Evolutionary conservation across 1,140 invertebrate genomes (phyloP), one percentile per base, ranked within the genome.

Genomic region (Spodoptera litura): DNA sequence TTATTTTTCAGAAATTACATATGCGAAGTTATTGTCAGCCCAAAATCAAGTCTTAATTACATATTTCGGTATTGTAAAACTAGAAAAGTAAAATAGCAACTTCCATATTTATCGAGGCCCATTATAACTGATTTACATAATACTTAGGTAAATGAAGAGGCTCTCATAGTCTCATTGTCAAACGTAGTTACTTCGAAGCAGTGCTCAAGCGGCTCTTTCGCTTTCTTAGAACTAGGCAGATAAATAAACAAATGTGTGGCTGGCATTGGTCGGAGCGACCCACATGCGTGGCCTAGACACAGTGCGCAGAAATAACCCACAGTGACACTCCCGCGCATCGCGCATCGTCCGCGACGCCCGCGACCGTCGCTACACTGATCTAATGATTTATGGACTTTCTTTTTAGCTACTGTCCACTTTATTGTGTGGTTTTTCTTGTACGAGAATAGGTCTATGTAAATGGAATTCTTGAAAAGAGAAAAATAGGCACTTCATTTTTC

Each of bases 271-370:
- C 38, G 55, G 44, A 20, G 27, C 77, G 77, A 72, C 77, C 76
- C 55, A 78, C 53, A 71, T 61, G 27, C 76, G 58, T 59, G 81
- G 82, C 82, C 82, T 83, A 83, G 82, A 83, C 82, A 83, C 75
- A 73, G 20, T 38, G 73, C 75, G 75, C 73, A 79, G 66, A 79
- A 68, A 68, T 79, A 74, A 72, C 61, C 35, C 55, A 25, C 58
- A 38, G 62, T 73, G 80, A 76, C 77, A 80, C 80, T 81, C 58
- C 56, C 58, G 73, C 66, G 73, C 66, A 71, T 61, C 4, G 12
- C 70, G 58, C 64, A 70, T 44, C 62, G 20, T 51, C 27, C 13
- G 13, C 62, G 38, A 12, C 62, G 38, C 38, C 38, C 38, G 38
- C 38, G n/a, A 38, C 12, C 20, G 20, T 58, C 70, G 75, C 20